phyloP scores from a whole-genome alignment of 2,797 vertebrate genomes.

The Arremon aurantiirostris region DNA sequence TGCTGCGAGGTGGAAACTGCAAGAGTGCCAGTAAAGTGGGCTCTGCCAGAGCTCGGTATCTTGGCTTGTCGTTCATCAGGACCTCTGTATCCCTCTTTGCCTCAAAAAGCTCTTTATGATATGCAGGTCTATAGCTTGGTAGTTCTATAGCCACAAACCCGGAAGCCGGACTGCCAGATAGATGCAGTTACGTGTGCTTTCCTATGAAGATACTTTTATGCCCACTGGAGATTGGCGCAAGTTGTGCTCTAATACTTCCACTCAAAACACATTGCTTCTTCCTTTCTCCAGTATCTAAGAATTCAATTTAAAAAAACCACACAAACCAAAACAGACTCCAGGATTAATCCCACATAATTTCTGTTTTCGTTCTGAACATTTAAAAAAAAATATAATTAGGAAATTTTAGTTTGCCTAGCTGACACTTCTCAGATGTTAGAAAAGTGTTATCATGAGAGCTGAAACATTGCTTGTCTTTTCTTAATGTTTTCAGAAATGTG shows the following conservation, averaged over 20 bases:
- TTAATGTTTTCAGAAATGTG: not conserved
- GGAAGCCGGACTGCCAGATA: not conserved
- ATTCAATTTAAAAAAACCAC: accelerated
- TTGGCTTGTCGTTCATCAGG: not conserved
- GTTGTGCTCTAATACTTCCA: not conserved
- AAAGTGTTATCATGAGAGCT: not conserved
- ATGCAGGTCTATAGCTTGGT: not conserved
- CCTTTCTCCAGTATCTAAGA: not conserved
- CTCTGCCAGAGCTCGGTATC: not conserved
- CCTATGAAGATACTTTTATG: not conserved
- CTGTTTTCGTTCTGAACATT: not conserved
- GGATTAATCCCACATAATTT: not conserved
- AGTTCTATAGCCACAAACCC: not conserved
- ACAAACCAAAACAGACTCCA: too few relatives aligned
- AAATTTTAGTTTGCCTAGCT: not conserved
- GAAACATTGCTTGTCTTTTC: not conserved
- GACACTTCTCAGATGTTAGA: not conserved
- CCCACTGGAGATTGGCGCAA: not conserved
- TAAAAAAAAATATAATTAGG: not conserved
- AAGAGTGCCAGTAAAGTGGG: not conserved
- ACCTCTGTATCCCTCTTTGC: not conserved
- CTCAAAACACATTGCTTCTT: not conserved
- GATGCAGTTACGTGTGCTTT: not conserved
- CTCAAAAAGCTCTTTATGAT: not conserved
- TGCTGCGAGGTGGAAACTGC: not conserved